Conservation (phyloP, 37 sponge, comb jelly and placozoan genomes). For the Chondrilla cf. caribensis region DNA sequence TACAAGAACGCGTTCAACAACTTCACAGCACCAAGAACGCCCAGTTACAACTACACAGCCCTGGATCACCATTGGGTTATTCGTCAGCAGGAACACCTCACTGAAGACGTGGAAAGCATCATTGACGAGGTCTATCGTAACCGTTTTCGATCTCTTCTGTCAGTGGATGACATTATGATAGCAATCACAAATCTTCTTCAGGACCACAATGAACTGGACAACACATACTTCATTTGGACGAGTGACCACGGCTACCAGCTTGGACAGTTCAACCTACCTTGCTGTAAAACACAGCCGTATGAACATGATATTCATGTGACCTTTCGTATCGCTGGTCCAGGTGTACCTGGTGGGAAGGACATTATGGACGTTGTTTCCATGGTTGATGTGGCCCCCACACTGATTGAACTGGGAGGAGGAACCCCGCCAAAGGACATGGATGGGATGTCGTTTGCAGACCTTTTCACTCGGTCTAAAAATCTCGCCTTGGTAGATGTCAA, state of each 20-base stretch:
- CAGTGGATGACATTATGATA: conserved; percentile 74
- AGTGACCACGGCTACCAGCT: conserved; percentile 86
- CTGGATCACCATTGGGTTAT: conserved; percentile 67
- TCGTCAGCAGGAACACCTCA: conserved; percentile 44
- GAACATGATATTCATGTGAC: conserved; percentile 79
- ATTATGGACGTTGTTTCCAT: conserved; percentile 59
- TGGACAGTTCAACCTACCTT: conserved; percentile 71
- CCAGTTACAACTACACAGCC: conserved; percentile 63
- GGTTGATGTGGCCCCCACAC: conserved; percentile 74
- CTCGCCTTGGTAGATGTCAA: too few species aligned
- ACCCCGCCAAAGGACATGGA: conserved; percentile 54
- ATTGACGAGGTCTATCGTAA: conserved; percentile 59
- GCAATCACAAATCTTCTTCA: conserved; percentile 34
- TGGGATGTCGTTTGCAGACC: conserved; percentile 60
- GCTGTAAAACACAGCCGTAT: conserved; percentile 74
- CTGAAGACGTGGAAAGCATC: background rate
- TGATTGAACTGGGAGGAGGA: conserved; percentile 61
- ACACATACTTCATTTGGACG: conserved; percentile 70
- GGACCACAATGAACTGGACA: conserved; percentile 40
- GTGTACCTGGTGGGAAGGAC: conserved; percentile 16
- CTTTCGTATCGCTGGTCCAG: conserved; percentile 55
- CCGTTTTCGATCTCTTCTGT: conserved; percentile 64
- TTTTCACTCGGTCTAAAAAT: conserved; percentile 18
- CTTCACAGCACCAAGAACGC: conserved; percentile 65
- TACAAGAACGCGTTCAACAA: conserved; percentile 44